Evolutionary conservation across 2,888 invertebrate genomes (phyloP), one percentile per base, ranked within the genome.

Genomic region (Pterostichus madidus): DNA sequence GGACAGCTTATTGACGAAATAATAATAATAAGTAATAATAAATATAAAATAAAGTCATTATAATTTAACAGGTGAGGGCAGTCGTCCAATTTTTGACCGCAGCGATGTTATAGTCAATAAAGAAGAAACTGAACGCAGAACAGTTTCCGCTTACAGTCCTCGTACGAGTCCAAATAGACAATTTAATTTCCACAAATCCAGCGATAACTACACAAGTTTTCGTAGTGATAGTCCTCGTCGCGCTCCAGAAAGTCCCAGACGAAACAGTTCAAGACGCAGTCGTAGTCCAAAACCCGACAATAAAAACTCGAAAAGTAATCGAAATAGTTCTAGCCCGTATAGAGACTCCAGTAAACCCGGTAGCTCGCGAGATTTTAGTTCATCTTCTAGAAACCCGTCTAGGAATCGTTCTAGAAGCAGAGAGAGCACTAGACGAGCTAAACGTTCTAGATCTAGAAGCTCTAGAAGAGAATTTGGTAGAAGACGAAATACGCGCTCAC

Each of bases 51-150:
- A n/a, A 24, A 13, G 5, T 31, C 24, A 1, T 35, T 64, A 64
- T 35, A 75, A 81, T 81, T 81, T 61, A 81, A 81, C 73, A 81
- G 81, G 81, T 81, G 81, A 81, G 75, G 81, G 81, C 5, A 81
- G 32, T 49, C 81, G 61, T 59, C 75, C 81, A 75, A 73, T 81
- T n/a, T 81, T 81, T 61, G 59, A 46, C n/a, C 81, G 81, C 39
- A 17, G 59, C n/a, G 81, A 75, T 32, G 59, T 81, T 17, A 35
- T 81, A 24, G 81, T 81, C 7, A 81, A 81, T 75, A 73, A 75
- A 44, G 80, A 80, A 80, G 80, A 73, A 15, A 24, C 59, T 13
- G 73, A 73, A 73, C 59, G 15, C 7, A 52, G 73, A 53, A 80
- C 56, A 24, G 73, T 73, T 17, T 71, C 71, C 44, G 13, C 80